A percentile compares a stretch with the other conserved stretches of the same genome.
Conservation (phyloP, 2,888 invertebrate genomes). For the Caenorhabditis doughertyi region DNA sequence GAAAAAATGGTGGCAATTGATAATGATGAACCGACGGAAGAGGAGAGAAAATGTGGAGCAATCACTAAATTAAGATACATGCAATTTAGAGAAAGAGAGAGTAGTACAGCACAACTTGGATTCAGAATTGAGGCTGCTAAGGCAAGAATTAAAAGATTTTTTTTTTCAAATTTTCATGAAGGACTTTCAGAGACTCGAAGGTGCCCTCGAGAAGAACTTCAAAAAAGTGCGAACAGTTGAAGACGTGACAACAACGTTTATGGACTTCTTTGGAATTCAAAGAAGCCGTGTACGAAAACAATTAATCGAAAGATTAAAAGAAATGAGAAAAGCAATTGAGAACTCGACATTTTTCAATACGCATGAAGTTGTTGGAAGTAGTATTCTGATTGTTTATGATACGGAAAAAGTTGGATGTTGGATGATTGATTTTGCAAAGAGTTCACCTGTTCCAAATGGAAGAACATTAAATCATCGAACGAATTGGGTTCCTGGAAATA, state of each 20-base stretch:
- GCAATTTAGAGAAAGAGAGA: slow-evolving; percentile 94
- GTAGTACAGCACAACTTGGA: slow-evolving; percentile 93
- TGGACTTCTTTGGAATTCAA: slow-evolving; percentile 79
- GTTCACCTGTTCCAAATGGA: slow-evolving; percentile 87
- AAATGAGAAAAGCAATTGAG: slow-evolving; percentile 90
- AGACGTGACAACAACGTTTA: slow-evolving; percentile 84
- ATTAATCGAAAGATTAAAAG: slow-evolving; percentile 88
- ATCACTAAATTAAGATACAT: slow-evolving; percentile 97
- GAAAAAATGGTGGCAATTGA: slow-evolving; percentile 96
- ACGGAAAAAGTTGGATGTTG: slow-evolving; percentile 92
- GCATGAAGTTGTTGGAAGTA: slow-evolving; percentile 95
- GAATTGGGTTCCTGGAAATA: slow-evolving; percentile 94
- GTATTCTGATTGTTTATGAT: slow-evolving; percentile 95
- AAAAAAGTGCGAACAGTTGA: slow-evolving; percentile 90
- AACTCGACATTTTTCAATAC: slow-evolving; percentile 91
- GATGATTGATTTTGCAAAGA: slow-evolving; percentile 98
- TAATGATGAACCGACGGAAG: slow-evolving; percentile 90
- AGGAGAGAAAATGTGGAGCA: slow-evolving; percentile 87
- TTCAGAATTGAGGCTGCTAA: slow-evolving; percentile 97
- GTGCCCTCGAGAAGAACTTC: slow-evolving; percentile 87
- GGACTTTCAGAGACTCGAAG: slow-evolving; percentile 75
- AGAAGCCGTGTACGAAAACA: slow-evolving; percentile 85
- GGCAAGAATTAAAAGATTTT: too few species aligned
- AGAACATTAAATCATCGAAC: slow-evolving; percentile 88
- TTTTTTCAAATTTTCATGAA: neutral